These are phyloP conservation scores for Bombylius discolor DNA, from an alignment of 2,888 invertebrate genomes.

Conservation along the genomic window DNA sequence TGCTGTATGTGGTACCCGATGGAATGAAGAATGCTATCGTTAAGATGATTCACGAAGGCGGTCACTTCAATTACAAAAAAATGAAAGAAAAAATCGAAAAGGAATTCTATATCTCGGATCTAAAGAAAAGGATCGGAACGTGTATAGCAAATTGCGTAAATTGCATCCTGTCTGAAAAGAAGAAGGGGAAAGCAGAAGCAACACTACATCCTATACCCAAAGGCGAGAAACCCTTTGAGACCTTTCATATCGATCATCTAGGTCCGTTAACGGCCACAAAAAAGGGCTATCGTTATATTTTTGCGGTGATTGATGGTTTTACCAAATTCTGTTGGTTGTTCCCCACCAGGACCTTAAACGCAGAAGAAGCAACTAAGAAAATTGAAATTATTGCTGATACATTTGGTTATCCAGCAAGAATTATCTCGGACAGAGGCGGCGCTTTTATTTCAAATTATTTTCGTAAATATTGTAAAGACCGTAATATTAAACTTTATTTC, in stretches of 20 bases:
- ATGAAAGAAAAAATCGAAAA: slow-evolving; percentile 1
- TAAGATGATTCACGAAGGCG: not conserved
- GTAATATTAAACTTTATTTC: slow-evolving; percentile 6
- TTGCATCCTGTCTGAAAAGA: slow-evolving; percentile 14
- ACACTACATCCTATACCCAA: slow-evolving; percentile 24
- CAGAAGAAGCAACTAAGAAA: slow-evolving; percentile 11
- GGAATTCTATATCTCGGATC: not conserved
- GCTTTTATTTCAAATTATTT: slow-evolving; percentile 11
- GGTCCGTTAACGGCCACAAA: slow-evolving; percentile 21
- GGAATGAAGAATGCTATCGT: not conserved
- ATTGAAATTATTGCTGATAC: slow-evolving; percentile 8
- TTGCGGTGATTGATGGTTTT: slow-evolving; percentile 24
- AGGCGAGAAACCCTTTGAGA: slow-evolving; percentile 21
- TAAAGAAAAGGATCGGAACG: not conserved
- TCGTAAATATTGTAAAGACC: slow-evolving; percentile 7
- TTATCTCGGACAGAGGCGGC: slow-evolving; percentile 10
- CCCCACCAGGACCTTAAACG: slow-evolving; percentile 9
- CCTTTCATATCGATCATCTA: slow-evolving; percentile 25
- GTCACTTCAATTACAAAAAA: slow-evolving; percentile 1
- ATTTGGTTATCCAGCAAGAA: slow-evolving; percentile 10
- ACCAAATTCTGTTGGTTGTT: slow-evolving; percentile 20
- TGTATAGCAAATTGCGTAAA: slow-evolving; percentile 1
- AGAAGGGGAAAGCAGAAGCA: slow-evolving; percentile 25
- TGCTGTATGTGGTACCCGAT: slow-evolving; percentile 8
- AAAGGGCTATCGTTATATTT: slow-evolving; percentile 22